phyloP scores from a whole-genome alignment of 2,888 invertebrate species.

The Drosophila kokeensis region DNA sequence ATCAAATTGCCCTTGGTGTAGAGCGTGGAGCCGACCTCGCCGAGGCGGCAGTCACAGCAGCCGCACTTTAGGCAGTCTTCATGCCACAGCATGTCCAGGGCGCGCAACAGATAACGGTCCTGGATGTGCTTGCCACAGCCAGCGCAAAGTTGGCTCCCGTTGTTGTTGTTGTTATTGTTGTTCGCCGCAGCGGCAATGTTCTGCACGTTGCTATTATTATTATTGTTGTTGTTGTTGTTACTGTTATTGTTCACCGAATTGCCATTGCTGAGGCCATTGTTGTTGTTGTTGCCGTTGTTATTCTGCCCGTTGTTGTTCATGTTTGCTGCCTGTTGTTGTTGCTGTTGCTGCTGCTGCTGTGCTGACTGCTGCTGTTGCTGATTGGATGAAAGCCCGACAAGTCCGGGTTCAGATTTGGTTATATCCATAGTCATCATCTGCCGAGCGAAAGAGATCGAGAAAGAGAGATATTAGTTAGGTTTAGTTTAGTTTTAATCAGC shows the following conservation, averaged over 20 bases:
- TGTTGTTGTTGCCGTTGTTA: constrained; percentile 57
- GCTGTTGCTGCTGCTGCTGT: constrained; percentile 60
- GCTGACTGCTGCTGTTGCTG: constrained; percentile 54
- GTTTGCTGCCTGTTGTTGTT: constrained; percentile 62
- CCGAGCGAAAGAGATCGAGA: constrained; percentile 13
- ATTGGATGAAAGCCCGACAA: constrained; percentile 84
- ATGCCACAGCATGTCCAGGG: constrained; percentile 97
- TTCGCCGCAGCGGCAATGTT: constrained; percentile 75
- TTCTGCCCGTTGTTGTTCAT: constrained; percentile 60
- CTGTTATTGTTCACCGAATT: constrained; percentile 60
- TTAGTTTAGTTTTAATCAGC: background rate
- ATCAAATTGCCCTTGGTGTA: constrained; percentile 98
- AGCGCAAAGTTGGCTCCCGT: constrained; percentile 91
- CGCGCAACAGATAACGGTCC: constrained; percentile 95
- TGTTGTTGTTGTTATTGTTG: constrained; percentile 82
- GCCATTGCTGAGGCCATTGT: constrained; percentile 66
- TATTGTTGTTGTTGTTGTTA: constrained; percentile 56
- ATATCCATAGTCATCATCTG: constrained; percentile 95
- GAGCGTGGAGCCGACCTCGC: constrained; percentile 97
- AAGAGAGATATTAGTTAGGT: background rate
- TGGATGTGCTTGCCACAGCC: constrained; percentile 97
- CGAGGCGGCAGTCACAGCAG: constrained; percentile 98
- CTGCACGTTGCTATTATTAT: constrained; percentile 66
- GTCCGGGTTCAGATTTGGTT: constrained; percentile 89
- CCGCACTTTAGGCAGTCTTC: constrained; percentile 99